A percentile compares a stretch with the other conserved stretches of the same genome.
Evolutionary conservation across 2,888 invertebrate genomes (phyloP).

Genomic region (Autographa gamma): DNA sequence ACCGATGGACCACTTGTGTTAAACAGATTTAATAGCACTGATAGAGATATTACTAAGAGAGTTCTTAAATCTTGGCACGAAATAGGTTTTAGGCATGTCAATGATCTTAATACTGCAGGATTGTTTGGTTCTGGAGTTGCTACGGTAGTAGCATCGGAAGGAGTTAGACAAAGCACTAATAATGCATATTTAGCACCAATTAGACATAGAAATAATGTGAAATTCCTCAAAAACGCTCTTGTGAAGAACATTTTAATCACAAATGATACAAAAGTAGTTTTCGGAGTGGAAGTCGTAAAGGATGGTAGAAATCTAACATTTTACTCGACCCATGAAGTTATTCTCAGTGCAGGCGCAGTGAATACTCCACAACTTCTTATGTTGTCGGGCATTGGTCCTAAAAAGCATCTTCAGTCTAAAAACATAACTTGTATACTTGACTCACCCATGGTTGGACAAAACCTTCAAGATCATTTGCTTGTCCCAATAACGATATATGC

Average conservation of each 20-base stretch:
- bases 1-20: constrained; percentile 80
- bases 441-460: constrained; percentile 72
- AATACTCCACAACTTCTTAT: constrained; percentile 78
- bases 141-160: constrained; percentile 81
- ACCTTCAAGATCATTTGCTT: constrained; percentile 76
- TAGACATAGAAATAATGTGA: constrained; percentile 53
- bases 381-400: constrained; percentile 80
- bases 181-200: constrained; percentile 80
- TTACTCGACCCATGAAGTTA: constrained; percentile 68
- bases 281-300: constrained; percentile 47
- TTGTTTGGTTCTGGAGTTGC: constrained; percentile 74
- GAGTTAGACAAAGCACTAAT: constrained; percentile 88
- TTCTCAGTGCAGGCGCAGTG: constrained; percentile 76
- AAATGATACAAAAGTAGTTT: constrained; percentile 22
- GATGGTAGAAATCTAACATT: constrained; percentile 22
- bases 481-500: constrained; percentile 15
- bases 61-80: constrained; percentile 78
- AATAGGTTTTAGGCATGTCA: constrained; percentile 76
- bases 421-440: constrained; percentile 70
- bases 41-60: constrained; percentile 38
- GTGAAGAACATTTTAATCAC: constrained; percentile 49
- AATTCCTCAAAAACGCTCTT: constrained; percentile 43
- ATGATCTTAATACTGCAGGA: constrained; percentile 78
- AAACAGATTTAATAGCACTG: constrained; percentile 80
- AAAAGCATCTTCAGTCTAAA: constrained; percentile 63